phyloP scores from a whole-genome alignment of 2,888 invertebrate genomes.

The Meta bourneti region DNA sequence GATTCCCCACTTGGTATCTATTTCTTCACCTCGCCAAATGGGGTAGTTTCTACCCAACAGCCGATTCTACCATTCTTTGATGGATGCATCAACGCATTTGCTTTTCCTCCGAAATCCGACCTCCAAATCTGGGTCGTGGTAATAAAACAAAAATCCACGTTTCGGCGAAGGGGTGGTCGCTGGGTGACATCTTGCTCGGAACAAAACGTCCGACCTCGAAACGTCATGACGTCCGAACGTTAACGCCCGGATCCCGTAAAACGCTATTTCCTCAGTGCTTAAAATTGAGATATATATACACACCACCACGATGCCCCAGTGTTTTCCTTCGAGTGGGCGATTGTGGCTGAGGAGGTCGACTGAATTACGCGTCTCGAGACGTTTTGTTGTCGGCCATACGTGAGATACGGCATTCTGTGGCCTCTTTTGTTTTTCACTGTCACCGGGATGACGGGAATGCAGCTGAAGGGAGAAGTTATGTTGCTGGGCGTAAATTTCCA shows the following conservation, averaged over 20 bases:
- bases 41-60: too few species aligned
- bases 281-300: constrained; percentile 6
- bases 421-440: constrained; percentile 42
- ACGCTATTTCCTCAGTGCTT: background rate
- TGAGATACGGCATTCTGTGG: constrained; percentile 29
- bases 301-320: background rate
- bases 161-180: background rate
- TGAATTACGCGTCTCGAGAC: constrained; percentile 43
- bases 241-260: constrained; percentile 13
- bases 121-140: constrained; percentile 24
- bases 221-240: constrained; percentile 11
- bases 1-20: too few species aligned
- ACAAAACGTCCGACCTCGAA: constrained; percentile 30
- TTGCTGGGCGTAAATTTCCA: background rate
- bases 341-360: constrained; percentile 16
- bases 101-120: background rate
- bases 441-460: constrained; percentile 28
- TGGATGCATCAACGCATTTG: too few species aligned
- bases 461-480: constrained; percentile 19
- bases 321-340: constrained; percentile 45
- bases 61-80: too few species aligned
- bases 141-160: constrained; percentile 19
- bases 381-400: constrained; percentile 46
- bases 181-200: background rate
- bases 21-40: too few species aligned